Evolutionary conservation across 2,888 invertebrate genomes (phyloP), one percentile per base, ranked within the genome.

Genomic region (Epiblema foenella): DNA sequence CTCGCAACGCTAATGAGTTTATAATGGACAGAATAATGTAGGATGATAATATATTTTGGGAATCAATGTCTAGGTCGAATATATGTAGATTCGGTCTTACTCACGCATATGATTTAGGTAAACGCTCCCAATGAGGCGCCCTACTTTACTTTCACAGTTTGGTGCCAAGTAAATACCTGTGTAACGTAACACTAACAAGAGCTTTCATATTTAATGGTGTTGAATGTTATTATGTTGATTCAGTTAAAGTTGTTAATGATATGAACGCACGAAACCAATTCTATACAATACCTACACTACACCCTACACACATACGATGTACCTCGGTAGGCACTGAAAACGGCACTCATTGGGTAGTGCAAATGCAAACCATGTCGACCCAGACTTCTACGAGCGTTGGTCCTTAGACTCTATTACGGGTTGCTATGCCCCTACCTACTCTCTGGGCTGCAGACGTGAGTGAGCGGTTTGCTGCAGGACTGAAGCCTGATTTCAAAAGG

Each of bases 1-100:
- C 87, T 85, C 90, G 91, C 88, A 88, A 89, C 88, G 88, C 92
- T 93, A 93, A 93, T 93, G 92, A 91, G 87, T 90, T 93, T 93
- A 93, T 93, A 93, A 93, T 93, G 92, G 89, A 88, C 86, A 86
- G 84, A 88, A 90, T 91, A 89, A 89, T 89, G 89, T 86, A 80
- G 82, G 83, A 89, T 90, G 88, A 93, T 92, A 85, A 90, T 90
- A 91, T 90, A 91, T 89, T 90, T 89, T 89, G 83, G 81, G 85
- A 88, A 90, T 92, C 91, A 91, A 91, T 91, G 92, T 92, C 91
- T 92, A 91, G 90, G 89, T 89, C 89, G 86, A 82, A 24, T 24
- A 79, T 82, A 74, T 73, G 76, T 76, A 76, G 71, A 71, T 62
- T 71, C 56, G 56, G 71, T 24, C 56, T 46, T 71, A 51, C 71